Conservation (phyloP, 2,113 vertebrate genomes). For the Engraulis encrasicolus region DNA sequence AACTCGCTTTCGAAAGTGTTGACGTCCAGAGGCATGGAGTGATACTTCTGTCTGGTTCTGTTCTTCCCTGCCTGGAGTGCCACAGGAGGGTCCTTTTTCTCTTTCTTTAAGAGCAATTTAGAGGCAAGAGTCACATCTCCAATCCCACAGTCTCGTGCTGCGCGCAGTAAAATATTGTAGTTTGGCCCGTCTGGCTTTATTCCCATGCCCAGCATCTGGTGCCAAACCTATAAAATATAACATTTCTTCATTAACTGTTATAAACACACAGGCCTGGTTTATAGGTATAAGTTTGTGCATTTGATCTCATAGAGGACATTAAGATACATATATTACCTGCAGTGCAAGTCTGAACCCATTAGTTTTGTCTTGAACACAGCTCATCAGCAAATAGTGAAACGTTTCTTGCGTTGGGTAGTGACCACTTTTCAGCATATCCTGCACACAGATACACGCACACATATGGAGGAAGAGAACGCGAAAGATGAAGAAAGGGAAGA, state of each 20-base stretch:
- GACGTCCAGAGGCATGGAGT: slow-evolving; percentile 63
- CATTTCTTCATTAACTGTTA: background rate
- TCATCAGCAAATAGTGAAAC: slow-evolving; percentile 91
- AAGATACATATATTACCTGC: slow-evolving; percentile 75
- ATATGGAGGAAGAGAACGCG: background rate
- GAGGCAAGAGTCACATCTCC: slow-evolving; percentile 70
- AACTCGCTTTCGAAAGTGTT: slow-evolving; percentile 79
- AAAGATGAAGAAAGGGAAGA: background rate
- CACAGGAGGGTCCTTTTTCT: background rate
- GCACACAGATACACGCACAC: slow-evolving; percentile 34
- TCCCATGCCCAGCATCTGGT: slow-evolving; percentile 84
- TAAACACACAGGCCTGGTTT: background rate
- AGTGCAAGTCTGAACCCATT: slow-evolving; percentile 84
- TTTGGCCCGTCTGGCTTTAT: slow-evolving; percentile 75
- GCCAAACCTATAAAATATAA: slow-evolving; percentile 52
- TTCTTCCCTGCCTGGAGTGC: slow-evolving; percentile 41
- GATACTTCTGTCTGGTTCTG: slow-evolving; percentile 24
- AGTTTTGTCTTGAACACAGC: slow-evolving; percentile 85
- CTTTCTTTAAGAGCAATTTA: slow-evolving; percentile 72
- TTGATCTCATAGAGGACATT: background rate
- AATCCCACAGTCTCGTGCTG: background rate
- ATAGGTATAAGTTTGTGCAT: background rate
- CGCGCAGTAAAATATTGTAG: slow-evolving; percentile 78
- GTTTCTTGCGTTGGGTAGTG: slow-evolving; percentile 84
- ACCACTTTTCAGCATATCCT: slow-evolving; percentile 89